These are phyloP conservation scores for Hemistola chrysoprasaria DNA, from an alignment of 2,888 invertebrate species.

Conservation along the genomic window DNA sequence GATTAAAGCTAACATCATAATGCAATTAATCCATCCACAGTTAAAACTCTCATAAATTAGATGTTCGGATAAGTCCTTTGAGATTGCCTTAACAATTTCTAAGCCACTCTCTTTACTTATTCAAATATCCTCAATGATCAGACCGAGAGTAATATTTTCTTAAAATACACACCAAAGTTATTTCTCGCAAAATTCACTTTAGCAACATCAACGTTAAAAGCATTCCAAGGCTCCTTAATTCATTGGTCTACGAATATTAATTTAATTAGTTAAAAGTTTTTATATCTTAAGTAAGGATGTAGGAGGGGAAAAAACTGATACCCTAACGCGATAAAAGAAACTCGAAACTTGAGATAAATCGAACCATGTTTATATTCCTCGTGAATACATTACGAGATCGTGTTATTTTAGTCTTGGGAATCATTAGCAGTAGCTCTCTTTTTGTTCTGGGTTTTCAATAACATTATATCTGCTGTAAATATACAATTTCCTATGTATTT, in stretches of 20 bases:
- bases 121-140: conserved; percentile 57
- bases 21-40: conserved; percentile 23
- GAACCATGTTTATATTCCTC: conserved; percentile 41
- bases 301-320: conserved; percentile 52
- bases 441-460: conserved; percentile 28
- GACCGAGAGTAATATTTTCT: conserved; percentile 54
- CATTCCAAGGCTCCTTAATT: conserved; percentile 72
- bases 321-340: conserved; percentile 23
- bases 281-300: conserved; percentile 64
- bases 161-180: conserved; percentile 55
- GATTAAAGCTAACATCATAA: conserved; percentile 17
- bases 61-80: conserved; percentile 42
- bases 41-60: conserved; percentile 34
- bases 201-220: conserved; percentile 66
- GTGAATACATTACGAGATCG: conserved; percentile 46
- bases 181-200: conserved; percentile 50
- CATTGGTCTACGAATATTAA: conserved; percentile 71
- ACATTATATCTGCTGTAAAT: too few relatives aligned
- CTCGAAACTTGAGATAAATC: conserved; percentile 35
- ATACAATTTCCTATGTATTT: too few relatives aligned
- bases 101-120: conserved; percentile 51
- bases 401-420: conserved; percentile 22
- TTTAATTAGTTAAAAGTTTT: conserved; percentile 73
- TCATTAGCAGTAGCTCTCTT: conserved; percentile 29
- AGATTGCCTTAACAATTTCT: conserved; percentile 50